These are phyloP conservation scores for Antechinus stuartii DNA, from an alignment of 2,113 vertebrate species.

Conservation along the genomic window DNA sequence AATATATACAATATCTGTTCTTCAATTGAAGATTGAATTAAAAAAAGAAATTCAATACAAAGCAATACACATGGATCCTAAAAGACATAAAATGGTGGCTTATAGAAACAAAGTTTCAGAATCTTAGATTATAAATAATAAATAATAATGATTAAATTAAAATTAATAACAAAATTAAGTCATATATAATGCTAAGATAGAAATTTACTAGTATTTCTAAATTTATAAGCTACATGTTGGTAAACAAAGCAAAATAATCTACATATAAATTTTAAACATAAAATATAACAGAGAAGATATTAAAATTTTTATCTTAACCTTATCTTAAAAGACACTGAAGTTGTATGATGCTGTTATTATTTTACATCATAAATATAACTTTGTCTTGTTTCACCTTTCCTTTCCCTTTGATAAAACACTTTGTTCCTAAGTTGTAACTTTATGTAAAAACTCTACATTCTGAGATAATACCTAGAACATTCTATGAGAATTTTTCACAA, in stretches of 20 bases:
- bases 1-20: background rate
- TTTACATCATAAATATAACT: background rate
- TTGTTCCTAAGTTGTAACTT: background rate
- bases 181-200: background rate
- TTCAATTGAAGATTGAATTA: background rate
- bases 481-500: background rate
- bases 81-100: background rate
- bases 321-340: background rate
- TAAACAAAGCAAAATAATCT: background rate
- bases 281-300: background rate
- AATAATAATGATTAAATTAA: too few species aligned
- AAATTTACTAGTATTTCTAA: background rate
- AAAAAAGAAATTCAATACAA: background rate
- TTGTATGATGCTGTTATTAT: background rate
- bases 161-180: background rate
- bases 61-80: background rate
- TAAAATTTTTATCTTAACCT: background rate
- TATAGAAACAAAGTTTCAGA: background rate
- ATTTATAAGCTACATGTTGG: background rate
- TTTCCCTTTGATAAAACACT: background rate
- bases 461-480: background rate
- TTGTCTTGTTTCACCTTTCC: background rate
- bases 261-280: background rate
- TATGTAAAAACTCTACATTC: background rate
- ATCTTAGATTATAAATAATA: background rate